Evolutionary conservation across 2,797 vertebrate genomes (phyloP).

Genomic region (Sphenopsis melanotis): DNA sequence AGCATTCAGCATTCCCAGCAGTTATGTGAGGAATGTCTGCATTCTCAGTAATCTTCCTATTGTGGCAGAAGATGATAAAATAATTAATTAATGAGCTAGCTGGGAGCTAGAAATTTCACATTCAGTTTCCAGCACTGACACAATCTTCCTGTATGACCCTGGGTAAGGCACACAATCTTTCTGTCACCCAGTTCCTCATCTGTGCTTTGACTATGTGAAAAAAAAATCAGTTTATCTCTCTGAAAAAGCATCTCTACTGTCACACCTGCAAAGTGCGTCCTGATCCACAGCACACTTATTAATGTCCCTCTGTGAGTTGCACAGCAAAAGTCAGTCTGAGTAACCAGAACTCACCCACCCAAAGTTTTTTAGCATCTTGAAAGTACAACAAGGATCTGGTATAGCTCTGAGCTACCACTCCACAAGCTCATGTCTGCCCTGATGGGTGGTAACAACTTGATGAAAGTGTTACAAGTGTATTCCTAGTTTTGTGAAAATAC

Average conservation of each 20-base stretch:
- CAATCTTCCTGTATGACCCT: background rate
- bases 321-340: background rate
- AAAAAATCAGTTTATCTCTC: background rate
- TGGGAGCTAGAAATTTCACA: background rate
- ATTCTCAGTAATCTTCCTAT: background rate
- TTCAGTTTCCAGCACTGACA: conserved; percentile 11
- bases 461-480: conserved; percentile 12
- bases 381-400: background rate
- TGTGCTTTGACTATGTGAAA: background rate
- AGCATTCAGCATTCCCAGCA: background rate
- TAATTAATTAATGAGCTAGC: background rate
- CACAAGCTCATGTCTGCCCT: background rate
- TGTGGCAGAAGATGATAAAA: background rate
- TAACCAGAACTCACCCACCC: background rate
- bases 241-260: background rate
- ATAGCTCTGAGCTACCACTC: background rate
- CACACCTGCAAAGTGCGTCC: background rate
- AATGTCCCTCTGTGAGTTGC: background rate
- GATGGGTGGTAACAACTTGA: background rate
- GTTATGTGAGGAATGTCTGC: background rate
- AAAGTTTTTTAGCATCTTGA: background rate
- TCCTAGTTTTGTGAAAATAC: conserved; percentile 8
- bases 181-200: conserved; percentile 24
- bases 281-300: background rate
- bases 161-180: background rate